Evolutionary conservation across 2,888 invertebrate species (phyloP), one percentile per base, ranked within the genome.

Genomic region (Eupithecia inturbata): DNA sequence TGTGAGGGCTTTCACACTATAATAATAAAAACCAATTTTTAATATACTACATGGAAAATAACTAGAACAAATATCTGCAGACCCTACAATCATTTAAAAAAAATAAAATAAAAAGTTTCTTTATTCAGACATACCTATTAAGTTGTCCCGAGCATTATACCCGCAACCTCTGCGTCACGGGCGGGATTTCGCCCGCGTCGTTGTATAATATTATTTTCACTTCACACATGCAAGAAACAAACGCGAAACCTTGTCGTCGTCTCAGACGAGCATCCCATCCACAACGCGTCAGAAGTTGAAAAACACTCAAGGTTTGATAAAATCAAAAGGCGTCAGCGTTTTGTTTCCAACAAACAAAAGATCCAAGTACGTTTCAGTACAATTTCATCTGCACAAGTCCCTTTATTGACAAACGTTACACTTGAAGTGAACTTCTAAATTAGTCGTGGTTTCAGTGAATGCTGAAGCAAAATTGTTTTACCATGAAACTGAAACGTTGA

Each of bases 371-470:
- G 12, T 57, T 26, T 57, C 57, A 26, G 57, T 57, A 57, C 57
- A 57, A 57, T 57, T 57, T 57, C 12, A 14, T 57, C 57, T 57
- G 10, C 57, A 57, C 22, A 12, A 22, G 26, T 57, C 57, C 14
- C 26, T 26, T 57, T 57, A 57, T 57, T 57, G 3, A 5, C 57
- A 26, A 53, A 22, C 14, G 9, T 26, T 26, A 57, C 57, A 57
- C 57, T 57, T 26, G 57, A 57, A 26, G 26, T 26, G 57, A 57
- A 57, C 22, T 66, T 66, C 66, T 26, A 39, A 33, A 39, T 36
- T 39, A 66, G 3, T 67, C 45, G 57, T 14, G 57, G 57, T 57
- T 57, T 57, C 57, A 57, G 5, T 57, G 53, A 53, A 57, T 57
- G 12, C 57, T 57, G 57, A 57, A 57, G 26, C 5, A 5, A 26